Evolutionary conservation across 2,113 vertebrate genomes (phyloP), one percentile per base, ranked within the genome.

Genomic region (Dunckerocampus dactyliophorus): DNA sequence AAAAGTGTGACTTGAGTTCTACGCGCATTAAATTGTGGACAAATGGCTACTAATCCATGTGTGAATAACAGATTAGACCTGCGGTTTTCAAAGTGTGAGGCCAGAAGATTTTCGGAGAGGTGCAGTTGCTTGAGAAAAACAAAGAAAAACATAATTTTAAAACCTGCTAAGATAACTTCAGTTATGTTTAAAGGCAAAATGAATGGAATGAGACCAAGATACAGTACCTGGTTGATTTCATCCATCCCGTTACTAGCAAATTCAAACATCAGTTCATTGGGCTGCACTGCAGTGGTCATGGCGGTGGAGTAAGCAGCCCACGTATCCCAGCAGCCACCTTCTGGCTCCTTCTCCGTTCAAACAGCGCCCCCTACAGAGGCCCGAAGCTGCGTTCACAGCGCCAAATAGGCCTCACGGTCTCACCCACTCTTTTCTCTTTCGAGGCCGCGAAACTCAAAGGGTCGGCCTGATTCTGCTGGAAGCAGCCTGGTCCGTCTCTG

Each of bases 221-320:
- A 14, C 39, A 14, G 12, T 43, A 92, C 91, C 89, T 92, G 91
- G 63, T 86, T 88, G 67, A 91, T 91, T 81, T 92, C 92, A 47
- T 95, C 93, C 91, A 94, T 94, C 67, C 92, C 92, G 78, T 93
- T 93, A 87, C 91, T 94, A 82, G 93, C 91, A 62, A 94, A 94
- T 65, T 95, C 93, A 74, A 95, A 94, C 78, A 94, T 87, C 83
- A 95, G 86, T 68, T 95, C 93, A 37, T 73, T 91, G 58, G 92
- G 83, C 69, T 93, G 92, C 24, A 93, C 80, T 21, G 90, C 91
- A 72, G 92, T 89, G 69, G 92, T 91, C 93, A 94, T 95, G 83
- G 81, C 81, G 75, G 71, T 50, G 62, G 42, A 65, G 85, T 73
- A 77, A 82, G 79, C 71, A 67, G 82, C 68, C 39, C 75, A 77